Evolutionary conservation across 1,140 invertebrate genomes (phyloP).

Genomic region (Lepidurus couesii): DNA sequence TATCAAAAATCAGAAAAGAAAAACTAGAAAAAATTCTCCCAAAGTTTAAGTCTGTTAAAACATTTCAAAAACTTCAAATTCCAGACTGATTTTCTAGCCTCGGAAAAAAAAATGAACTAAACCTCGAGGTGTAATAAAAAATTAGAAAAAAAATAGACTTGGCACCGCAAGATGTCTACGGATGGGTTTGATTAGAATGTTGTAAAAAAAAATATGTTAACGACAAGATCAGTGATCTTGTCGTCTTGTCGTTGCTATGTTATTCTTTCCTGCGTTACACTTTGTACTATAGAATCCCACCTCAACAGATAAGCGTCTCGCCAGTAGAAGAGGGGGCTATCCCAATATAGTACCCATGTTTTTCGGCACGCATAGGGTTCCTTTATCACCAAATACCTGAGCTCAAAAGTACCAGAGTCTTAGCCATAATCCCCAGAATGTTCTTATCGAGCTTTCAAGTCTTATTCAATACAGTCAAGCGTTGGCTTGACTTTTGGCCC

Average conservation of each 20-base stretch:
- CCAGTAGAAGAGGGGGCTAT: background rate
- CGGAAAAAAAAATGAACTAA: background rate
- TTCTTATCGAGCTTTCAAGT: no score
- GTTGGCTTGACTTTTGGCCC: no score
- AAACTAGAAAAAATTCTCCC: background rate
- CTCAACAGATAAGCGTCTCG: background rate
- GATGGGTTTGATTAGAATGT: no score
- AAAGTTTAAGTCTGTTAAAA: background rate
- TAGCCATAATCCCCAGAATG: no score
- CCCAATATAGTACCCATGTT: background rate
- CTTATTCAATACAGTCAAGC: no score
- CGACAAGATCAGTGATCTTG: background rate
- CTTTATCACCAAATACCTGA: background rate
- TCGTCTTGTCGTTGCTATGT: conserved; percentile 27
- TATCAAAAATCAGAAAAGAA: background rate
- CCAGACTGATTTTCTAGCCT: background rate
- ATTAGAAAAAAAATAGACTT: no score
- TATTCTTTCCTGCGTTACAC: background rate
- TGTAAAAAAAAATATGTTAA: background rate
- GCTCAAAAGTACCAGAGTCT: no score
- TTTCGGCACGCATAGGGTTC: background rate
- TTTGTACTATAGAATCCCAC: conserved; percentile 6
- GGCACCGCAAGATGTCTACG: no score
- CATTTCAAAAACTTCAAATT: background rate
- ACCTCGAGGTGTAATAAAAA: background rate